Base-by-base conservation (phyloP, 37 sponge, comb jelly and placozoan genomes). In the Corticium candelabrum region DNA sequence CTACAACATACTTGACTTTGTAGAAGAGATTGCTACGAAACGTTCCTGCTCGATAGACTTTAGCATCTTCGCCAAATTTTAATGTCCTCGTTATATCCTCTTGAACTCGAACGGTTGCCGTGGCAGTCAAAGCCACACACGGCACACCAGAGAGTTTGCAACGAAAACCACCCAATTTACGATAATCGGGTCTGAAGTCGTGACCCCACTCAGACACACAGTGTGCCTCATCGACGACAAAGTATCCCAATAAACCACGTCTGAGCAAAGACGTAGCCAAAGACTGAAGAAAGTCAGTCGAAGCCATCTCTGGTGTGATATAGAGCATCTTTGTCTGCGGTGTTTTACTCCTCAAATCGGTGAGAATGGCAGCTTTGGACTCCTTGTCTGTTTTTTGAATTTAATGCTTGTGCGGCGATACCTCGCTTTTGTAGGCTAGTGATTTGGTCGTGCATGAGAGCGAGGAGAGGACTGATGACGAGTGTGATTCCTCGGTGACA, bases 181-280 rank as follows among this genome's bases (percentile, higher is more conserved):
- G 86, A 77, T 95, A 99, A 79, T 95, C 99, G 5, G 99, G 99
- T 73, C 99, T 37, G 68, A 99, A 99, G 83, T 99, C 96, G 74
- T 99, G 99, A 0, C 99, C 99, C 99, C 99, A 99, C 39, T 95
- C 89, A 0, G 99, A 99, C n/a, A 99, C 91, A 77, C 99, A 95
- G 79, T 99, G 99, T 0, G 96, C 96, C 67, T 99, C 99, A 78
- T 99, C 99, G 21, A 99, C 87, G 0, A 88, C 91, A 15, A 99
- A 41, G 15, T 85, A 41, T 0, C 87, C 68, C 1, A 99, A 74
- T 35, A 69, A 82, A 43, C 77, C 79, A 2, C 40, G 15, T 76
- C 81, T 21, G 85, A 84, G 39, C 5, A 95, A 81, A 0, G 39
- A 56, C 1, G 50, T 38, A 37, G 91, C 81, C 30, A 85, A 34